Evolutionary conservation across 1,140 invertebrate genomes (phyloP), one percentile per base, ranked within the genome.

Genomic region (Bacillus rossius): DNA sequence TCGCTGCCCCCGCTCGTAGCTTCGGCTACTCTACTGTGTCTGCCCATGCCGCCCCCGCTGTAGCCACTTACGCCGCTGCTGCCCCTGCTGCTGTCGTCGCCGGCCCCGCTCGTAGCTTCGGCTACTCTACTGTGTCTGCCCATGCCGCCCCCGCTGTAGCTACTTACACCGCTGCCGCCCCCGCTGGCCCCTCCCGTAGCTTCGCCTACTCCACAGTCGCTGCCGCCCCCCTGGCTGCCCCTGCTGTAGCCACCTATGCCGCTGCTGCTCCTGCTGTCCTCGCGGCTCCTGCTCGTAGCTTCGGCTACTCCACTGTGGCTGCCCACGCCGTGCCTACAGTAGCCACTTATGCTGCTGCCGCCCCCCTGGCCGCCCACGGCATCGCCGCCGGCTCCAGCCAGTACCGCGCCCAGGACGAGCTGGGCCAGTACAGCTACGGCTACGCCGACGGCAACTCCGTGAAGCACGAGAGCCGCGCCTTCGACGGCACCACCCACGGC

Each of bases 371-470:
- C 5, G 22, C 63, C 20, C 43, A 63, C 14, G 41, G 60, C 4
- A 59, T 64, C 34, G 67, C 67, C 55, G 61, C 70, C 19, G 43
- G 74, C 26, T 67, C 73, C 14, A 67, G 69, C 25, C 75, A 80
- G 52, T 75, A 75, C 62, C 79, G 85, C 66, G 77, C 80, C 34
- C 83, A 86, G 69, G 82, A 87, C 65, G 80, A 78, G 2, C 69
- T 81, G 26, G 84, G 84, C 2, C 81, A 81, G 63, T 81, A 81
- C 62, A 49, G 37, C 51, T 71, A 68, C 45, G 67, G 68, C 5
- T 71, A 69, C 53, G 57, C 55, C 34, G 66, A 62, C 49, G 62
- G 60, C 40, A 49, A 52, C 45, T 64, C 62, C 40, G 47, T 61
- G 49, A 69, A 68, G 52, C 43, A 57, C 17, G 68, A 70, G 56